Evolutionary conservation across 2,113 vertebrate species (phyloP).

Genomic region (Enhydra lutris): DNA sequence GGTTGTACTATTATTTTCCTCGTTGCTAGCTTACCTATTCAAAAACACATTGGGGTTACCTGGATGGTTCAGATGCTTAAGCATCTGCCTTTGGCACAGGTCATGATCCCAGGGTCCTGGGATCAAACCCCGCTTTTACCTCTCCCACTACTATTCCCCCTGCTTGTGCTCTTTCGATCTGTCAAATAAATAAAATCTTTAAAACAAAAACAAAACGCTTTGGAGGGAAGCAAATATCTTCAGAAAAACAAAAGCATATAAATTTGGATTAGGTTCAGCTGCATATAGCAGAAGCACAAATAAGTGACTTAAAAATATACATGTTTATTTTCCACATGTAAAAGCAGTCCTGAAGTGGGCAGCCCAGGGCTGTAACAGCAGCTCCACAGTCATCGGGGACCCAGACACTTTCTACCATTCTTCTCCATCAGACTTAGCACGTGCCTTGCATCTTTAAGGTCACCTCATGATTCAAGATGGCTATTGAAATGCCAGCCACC

Average conservation of each 20-base stretch:
- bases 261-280: background rate
- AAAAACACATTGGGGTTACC: background rate
- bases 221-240: background rate
- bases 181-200: too few species aligned
- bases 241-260: background rate
- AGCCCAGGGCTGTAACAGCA: background rate
- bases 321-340: background rate
- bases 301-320: background rate
- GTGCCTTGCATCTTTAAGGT: background rate
- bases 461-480: background rate
- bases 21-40: background rate
- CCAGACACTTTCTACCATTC: background rate
- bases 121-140: too few species aligned
- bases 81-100: too few species aligned
- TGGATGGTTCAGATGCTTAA: too few species aligned
- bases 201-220: background rate
- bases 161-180: too few species aligned
- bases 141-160: too few species aligned
- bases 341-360: background rate
- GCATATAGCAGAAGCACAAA: background rate
- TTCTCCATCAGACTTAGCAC: background rate
- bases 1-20: accelerated
- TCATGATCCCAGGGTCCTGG: too few species aligned
- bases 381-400: background rate
- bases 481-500: background rate